A percentile compares a stretch with the other conserved stretches of the same genome.
Evolutionary conservation across 2,113 vertebrate species (phyloP).

Genomic region (Natator depressus): DNA sequence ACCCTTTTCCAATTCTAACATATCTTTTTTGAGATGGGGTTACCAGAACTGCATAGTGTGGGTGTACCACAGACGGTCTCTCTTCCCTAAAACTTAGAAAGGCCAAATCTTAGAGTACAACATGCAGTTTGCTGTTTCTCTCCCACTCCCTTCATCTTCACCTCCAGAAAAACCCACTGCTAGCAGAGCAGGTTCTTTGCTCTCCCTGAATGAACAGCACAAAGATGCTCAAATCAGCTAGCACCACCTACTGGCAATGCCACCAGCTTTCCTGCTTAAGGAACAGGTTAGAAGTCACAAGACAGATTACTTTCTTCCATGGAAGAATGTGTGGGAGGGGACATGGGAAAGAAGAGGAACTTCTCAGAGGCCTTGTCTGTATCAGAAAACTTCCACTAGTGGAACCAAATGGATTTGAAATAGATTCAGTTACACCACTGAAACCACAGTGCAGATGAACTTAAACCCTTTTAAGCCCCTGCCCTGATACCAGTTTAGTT

Average conservation of each 20-base stretch:
- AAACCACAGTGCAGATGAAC: neutral
- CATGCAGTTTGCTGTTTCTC: neutral
- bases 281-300: neutral
- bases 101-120: neutral
- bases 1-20: neutral
- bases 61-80: neutral
- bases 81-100: neutral
- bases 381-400: neutral
- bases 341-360: neutral
- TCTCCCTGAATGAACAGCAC: neutral
- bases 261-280: neutral
- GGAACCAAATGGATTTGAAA: neutral
- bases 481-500: neutral
- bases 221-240: neutral
- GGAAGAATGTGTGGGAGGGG: neutral
- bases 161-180: neutral
- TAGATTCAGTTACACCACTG: neutral
- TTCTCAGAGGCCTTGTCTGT: neutral
- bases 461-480: neutral
- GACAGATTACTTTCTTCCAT: neutral
- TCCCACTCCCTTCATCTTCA: neutral
- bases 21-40: neutral
- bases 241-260: neutral
- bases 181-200: neutral
- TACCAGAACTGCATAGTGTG: neutral